phyloP scores from a whole-genome alignment of 2,113 vertebrate species.

The Micronycteris hirsuta region DNA sequence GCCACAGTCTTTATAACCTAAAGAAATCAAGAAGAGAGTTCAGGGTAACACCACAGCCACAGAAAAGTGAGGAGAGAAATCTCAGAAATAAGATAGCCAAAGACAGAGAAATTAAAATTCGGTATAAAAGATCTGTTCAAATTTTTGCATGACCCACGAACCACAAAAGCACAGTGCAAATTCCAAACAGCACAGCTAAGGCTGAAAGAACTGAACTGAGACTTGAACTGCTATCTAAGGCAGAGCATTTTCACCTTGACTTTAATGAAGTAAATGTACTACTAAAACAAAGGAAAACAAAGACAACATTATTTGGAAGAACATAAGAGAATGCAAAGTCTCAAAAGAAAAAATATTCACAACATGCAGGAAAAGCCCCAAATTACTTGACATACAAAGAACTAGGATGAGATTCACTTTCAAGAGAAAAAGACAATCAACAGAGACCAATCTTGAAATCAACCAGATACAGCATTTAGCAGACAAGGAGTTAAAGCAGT shows the following conservation, averaged over 20 bases:
- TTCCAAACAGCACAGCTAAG: neutral
- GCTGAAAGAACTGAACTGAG: constrained; percentile 10
- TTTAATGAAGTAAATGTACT: constrained; percentile 15
- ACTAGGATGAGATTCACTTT: neutral
- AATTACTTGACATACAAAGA: neutral
- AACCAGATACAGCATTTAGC: neutral
- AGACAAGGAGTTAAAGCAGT: constrained; percentile 29
- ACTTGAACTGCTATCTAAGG: constrained; percentile 6
- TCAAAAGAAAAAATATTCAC: neutral
- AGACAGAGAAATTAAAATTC: neutral
- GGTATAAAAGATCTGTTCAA: neutral
- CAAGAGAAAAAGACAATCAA: neutral
- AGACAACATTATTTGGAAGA: constrained; percentile 1
- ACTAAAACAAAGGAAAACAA: constrained; percentile 21
- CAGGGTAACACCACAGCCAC: neutral
- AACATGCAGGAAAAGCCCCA: neutral
- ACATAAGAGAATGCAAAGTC: neutral
- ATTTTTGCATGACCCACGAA: neutral
- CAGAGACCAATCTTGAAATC: constrained; percentile 1
- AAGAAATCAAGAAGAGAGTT: neutral
- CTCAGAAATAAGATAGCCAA: neutral
- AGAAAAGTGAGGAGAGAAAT: neutral
- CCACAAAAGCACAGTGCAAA: neutral
- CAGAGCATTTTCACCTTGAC: constrained; percentile 2
- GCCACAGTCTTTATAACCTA: neutral